These are phyloP conservation scores for Colletes latitarsis DNA, from an alignment of 1,140 invertebrate species.

Conservation along the genomic window DNA sequence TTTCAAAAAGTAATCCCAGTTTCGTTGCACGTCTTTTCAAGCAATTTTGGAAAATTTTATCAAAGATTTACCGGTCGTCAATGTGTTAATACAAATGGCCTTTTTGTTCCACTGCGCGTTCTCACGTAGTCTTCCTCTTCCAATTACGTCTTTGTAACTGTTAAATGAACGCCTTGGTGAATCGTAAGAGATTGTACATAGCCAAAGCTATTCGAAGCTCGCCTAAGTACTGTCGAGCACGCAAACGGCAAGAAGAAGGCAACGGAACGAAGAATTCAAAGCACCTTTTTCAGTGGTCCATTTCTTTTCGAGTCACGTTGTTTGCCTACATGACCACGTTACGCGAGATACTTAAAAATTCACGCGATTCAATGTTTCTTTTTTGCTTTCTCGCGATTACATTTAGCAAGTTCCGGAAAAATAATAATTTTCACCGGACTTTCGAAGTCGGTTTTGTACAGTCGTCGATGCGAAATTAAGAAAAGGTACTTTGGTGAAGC, in stretches of 20 bases:
- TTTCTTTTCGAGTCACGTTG: not conserved
- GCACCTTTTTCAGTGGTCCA: conserved; percentile 17
- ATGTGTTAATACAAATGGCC: not conserved
- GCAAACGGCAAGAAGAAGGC: not conserved
- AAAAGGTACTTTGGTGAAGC: conserved; percentile 19
- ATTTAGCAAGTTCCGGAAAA: not conserved
- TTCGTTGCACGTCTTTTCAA: no score
- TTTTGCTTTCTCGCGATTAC: no score
- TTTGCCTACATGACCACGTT: not conserved
- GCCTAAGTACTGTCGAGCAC: conserved; percentile 8
- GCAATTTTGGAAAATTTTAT: no score
- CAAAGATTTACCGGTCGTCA: no score
- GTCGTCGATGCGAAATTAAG: not conserved
- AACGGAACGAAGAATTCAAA: conserved; percentile 23
- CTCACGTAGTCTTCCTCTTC: conserved; percentile 17
- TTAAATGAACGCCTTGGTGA: not conserved
- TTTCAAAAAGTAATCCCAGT: no score
- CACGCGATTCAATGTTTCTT: no score
- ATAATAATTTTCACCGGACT: not conserved
- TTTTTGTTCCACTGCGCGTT: conserved; percentile 12
- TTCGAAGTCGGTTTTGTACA: not conserved
- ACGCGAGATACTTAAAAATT: no score
- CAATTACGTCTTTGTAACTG: conserved; percentile 21
- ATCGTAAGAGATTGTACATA: conserved; percentile 22
- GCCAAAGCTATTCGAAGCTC: conserved; percentile 12